Conservation (phyloP, 2,888 invertebrate genomes). For the Beris morrisii region DNA sequence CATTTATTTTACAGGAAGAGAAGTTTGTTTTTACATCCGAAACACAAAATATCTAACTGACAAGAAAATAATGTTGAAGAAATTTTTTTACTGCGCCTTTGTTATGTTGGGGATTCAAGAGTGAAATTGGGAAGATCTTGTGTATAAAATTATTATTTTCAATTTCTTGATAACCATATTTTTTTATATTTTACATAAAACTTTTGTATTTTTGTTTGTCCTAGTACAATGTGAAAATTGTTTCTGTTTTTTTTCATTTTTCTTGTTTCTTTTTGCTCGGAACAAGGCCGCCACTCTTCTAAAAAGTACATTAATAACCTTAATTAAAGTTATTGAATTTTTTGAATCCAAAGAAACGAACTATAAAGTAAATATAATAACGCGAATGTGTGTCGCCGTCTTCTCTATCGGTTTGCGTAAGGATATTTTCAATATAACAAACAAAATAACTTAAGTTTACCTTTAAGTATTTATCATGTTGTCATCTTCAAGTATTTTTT, state of each 20-base stretch:
- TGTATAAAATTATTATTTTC: background rate
- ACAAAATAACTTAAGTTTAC: too few species aligned
- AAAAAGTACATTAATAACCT: too few species aligned
- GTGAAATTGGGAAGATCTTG: constrained; percentile 12
- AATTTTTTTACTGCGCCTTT: background rate
- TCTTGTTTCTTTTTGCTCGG: background rate
- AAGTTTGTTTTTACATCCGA: constrained; percentile 30
- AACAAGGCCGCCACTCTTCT: background rate
- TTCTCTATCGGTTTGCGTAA: too few species aligned
- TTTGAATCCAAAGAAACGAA: too few species aligned
- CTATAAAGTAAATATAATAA: too few species aligned
- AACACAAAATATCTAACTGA: constrained; percentile 16
- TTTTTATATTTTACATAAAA: background rate
- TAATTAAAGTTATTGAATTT: too few species aligned
- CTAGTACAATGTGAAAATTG: constrained; percentile 1
- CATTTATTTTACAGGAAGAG: constrained; percentile 37
- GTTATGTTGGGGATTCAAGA: constrained; percentile 8
- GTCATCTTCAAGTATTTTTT: too few species aligned
- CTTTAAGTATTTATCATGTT: too few species aligned
- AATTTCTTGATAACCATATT: constrained; percentile 1
- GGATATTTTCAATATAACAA: too few species aligned
- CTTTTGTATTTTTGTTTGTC: constrained; percentile 1
- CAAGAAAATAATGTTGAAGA: constrained; percentile 6
- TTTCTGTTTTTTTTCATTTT: background rate
- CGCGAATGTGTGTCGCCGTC: too few species aligned